Evolutionary conservation across 1,140 invertebrate genomes (phyloP), one percentile per base, ranked within the genome.

Genomic region (Cardiocondyla obscurior): DNA sequence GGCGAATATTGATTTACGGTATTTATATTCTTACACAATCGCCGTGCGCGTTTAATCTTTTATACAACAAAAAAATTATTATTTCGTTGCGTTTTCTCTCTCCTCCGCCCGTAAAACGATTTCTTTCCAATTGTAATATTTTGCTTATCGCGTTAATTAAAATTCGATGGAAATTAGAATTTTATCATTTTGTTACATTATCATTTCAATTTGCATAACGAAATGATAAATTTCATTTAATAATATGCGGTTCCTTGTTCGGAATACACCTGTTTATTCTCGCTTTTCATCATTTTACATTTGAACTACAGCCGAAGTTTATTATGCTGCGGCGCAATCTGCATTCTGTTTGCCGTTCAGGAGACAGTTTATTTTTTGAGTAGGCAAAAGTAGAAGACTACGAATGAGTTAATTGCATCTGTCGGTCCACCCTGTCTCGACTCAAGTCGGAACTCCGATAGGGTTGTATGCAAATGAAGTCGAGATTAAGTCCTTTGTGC

Each of bases 401-500:
- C 49, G 86, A 81, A 89, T 86, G 76, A 89, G 76, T 88, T 86
- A 89, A 88, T 89, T 88, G 84, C 88, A 81, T 86, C 79, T 88
- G 88, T 88, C 82, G 76, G 64, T 70, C 33, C 42, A 30, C n/a
- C 62, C 46, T 51, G 22, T 7, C 81, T 57, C 44, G 39, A 30
- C 7, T 22, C 67, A 25, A 46, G 55, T 25, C 64, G 70, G 8
- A 53, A 67, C 81, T 82, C 72, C 36, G 74, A 86, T 84, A 73
- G 88, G 87, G 85, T 89, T 86, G 81, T 83, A 92, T 92, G 91
- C 85, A 90, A 91, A 92, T 91, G 90, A 89, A 87, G 62, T 81
- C 44, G 86, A 88, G 90, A 92, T 91, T 89, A 88, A 91, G 85
- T 89, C 88, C 89, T 91, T 92, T 90, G 90, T 90, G 89, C 82